A percentile compares a stretch with the other conserved stretches of the same genome.
Evolutionary conservation across 2,797 vertebrate species (phyloP).

Genomic region (Naso thynnoides): DNA sequence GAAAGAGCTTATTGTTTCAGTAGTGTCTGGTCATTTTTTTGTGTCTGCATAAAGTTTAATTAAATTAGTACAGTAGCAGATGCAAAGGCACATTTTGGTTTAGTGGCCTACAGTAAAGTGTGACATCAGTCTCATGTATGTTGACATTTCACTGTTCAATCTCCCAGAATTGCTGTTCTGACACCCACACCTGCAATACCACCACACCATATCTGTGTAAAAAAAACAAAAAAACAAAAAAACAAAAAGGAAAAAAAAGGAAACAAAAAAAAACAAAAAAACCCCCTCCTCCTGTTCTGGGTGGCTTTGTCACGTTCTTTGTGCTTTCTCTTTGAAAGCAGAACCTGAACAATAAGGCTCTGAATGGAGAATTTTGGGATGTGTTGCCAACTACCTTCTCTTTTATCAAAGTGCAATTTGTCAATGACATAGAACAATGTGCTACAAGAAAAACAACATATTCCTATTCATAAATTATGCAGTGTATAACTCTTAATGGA

Average conservation of each 20-base stretch:
- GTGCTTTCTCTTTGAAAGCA: constrained; percentile 50
- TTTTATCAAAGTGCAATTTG: constrained; percentile 14
- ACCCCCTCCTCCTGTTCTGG: constrained; percentile 27
- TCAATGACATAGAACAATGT: constrained; percentile 26
- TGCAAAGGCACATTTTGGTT: background rate
- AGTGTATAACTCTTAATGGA: constrained; percentile 6
- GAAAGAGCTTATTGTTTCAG: background rate
- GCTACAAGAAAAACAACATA: constrained; percentile 5
- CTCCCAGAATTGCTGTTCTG: constrained; percentile 8
- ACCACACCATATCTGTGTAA: constrained; percentile 4
- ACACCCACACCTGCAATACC: constrained; percentile 23
- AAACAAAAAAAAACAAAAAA: no score
- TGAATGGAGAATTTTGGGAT: constrained; percentile 46
- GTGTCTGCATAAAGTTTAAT: no score
- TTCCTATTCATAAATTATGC: constrained; percentile 12
- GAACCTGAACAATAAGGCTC: constrained; percentile 34
- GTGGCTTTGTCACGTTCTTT: constrained; percentile 41
- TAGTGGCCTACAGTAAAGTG: background rate
- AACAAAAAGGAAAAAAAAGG: no score
- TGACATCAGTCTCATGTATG: background rate
- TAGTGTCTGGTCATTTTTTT: background rate
- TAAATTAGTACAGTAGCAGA: no score
- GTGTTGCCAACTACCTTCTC: constrained; percentile 35
- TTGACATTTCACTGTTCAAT: constrained; percentile 17
- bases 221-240: background rate